Evolutionary conservation across 2,797 vertebrate genomes (phyloP).

Genomic region (Gymnoscopelus braueri): DNA sequence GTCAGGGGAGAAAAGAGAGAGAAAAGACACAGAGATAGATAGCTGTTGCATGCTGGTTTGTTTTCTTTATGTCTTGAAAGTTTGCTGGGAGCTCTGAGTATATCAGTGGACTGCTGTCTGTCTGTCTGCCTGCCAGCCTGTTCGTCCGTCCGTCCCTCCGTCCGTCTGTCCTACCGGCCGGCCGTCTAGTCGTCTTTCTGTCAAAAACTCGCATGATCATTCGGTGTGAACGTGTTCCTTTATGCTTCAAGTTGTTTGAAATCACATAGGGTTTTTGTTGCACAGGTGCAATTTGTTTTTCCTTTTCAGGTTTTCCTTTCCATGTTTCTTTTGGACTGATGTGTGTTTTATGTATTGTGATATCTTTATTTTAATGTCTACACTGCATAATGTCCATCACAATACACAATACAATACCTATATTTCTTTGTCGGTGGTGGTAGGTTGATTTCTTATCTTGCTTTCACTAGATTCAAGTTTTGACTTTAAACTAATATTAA

Average conservation of each 20-base stretch:
- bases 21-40: slow-evolving; percentile 71
- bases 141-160: slow-evolving; percentile 51
- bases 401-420: not conserved
- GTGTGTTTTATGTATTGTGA: slow-evolving; percentile 37
- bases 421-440: too few species aligned
- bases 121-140: slow-evolving; percentile 76
- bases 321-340: slow-evolving; percentile 47
- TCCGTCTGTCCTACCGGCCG: slow-evolving; percentile 62
- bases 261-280: slow-evolving; percentile 68
- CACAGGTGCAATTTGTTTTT: slow-evolving; percentile 59
- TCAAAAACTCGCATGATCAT: slow-evolving; percentile 76
- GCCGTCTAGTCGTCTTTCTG: slow-evolving; percentile 58
- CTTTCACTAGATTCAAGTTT: too few species aligned
- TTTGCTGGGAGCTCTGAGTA: slow-evolving; percentile 69
- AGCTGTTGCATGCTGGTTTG: slow-evolving; percentile 81
- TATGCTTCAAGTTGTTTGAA: slow-evolving; percentile 67
- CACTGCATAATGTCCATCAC: slow-evolving; percentile 65
- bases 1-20: slow-evolving; percentile 67
- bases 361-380: slow-evolving; percentile 41
- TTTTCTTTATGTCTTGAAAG: slow-evolving; percentile 74
- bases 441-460: too few species aligned
- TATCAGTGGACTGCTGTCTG: slow-evolving; percentile 81
- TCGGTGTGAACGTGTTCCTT: slow-evolving; percentile 67
- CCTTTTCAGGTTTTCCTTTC: slow-evolving; percentile 58
- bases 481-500: too few species aligned